Evolutionary conservation across 2,888 invertebrate genomes (phyloP), one percentile per base, ranked within the genome.

Genomic region (Drosophila anomelani): DNA sequence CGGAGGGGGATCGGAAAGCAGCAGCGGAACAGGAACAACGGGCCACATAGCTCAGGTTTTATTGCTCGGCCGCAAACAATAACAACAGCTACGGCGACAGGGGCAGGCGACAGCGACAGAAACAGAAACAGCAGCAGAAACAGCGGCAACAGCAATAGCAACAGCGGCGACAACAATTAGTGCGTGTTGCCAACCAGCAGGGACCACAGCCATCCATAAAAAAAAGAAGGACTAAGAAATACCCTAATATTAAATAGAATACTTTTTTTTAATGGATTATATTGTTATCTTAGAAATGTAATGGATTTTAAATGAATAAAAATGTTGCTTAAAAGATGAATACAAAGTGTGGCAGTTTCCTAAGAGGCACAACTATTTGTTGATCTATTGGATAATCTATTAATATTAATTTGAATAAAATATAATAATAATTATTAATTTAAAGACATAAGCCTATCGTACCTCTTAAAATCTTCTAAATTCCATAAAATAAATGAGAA

Each of bases 111-210:
- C 74, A 76, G 71, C 55, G 78, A 47, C 66, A 72, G 55, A 63
- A 79, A 79, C 77, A 79, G 80, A 72, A 86, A 81, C 75, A 81
- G 76, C 86, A 85, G 46, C 23, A 17, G 36, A 68, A 86, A 79
- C 73, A 77, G 72, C 60, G 54, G 44, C 53, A 62, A 38, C 62
- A 59, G 53, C 76, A 55, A 55, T 36, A 66, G 54, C 57, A 62
- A 41, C 70, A 64, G 54, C 81, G 81, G 67, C 58, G 76, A 46
- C 58, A 70, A 88, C 88, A 85, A 85, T 85, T 85, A 85, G 85
- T 88, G 85, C 87, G 83, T 84, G 88, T 85, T 88, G 83, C 55
- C 86, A 85, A 80, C 85, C 79, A 78, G 85, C 79, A 82, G 72
- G 54, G 71, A 56, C 63, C 51, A 41, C 46, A 61, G 23, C 13